Conservation (phyloP, 2,797 vertebrate species). For the Chaenodraco wilsoni region DNA sequence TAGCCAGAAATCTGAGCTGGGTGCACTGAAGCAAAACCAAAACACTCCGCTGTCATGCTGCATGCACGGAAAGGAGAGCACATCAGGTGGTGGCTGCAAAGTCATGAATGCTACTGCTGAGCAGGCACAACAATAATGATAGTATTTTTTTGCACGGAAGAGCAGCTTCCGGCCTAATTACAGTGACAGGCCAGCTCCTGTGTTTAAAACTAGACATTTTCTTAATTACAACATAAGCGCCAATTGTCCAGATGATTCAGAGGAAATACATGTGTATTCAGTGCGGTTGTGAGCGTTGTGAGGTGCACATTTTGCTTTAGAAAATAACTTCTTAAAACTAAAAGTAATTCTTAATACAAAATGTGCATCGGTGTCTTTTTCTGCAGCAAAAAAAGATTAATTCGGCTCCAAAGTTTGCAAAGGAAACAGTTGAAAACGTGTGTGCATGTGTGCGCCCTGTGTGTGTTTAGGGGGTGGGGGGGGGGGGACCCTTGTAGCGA, state of each 20-base stretch:
- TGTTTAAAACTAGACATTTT: conserved; percentile 48
- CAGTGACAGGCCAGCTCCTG: conserved; percentile 51
- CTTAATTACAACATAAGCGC: conserved; percentile 43
- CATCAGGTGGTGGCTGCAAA: conserved; percentile 18
- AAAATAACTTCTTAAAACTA: not conserved
- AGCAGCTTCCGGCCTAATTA: conserved; percentile 44
- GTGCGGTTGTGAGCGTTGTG: not conserved
- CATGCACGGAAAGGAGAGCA: conserved; percentile 3
- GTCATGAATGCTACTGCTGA: conserved; percentile 52
- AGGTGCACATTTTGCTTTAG: not conserved
- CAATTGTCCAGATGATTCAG: conserved; percentile 26
- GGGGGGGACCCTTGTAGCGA: conserved; percentile 7
- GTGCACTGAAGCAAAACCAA: conserved; percentile 29
- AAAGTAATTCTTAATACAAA: not conserved
- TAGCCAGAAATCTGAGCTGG: conserved; percentile 16
- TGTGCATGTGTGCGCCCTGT: not conserved
- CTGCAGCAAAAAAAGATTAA: not conserved
- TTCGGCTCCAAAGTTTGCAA: conserved; percentile 4
- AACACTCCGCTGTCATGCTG: conserved; percentile 45
- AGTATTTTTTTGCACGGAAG: conserved; percentile 42
- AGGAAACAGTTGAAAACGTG: not conserved
- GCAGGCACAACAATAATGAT: conserved; percentile 50
- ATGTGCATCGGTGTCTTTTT: no score
- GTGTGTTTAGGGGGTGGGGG: conserved; percentile 13
- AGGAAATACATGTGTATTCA: not conserved